These are phyloP conservation scores for Scrobipalpa atriplicella DNA, from an alignment of 2,888 invertebrate genomes.

Conservation along the genomic window DNA sequence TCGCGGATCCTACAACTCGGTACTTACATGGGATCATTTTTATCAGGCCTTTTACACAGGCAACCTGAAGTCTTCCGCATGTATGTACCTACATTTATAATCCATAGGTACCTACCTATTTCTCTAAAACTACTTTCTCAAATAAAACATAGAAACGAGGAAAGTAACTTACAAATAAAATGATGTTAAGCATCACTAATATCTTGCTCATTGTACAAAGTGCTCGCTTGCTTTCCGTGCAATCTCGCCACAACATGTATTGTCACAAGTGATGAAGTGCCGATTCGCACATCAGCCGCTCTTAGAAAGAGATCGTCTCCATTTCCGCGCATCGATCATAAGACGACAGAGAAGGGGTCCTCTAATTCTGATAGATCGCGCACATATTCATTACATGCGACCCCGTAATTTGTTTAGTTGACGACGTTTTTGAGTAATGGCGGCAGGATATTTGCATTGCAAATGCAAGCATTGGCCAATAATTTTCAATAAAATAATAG, in stretches of 20 bases:
- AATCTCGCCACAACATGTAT: slow-evolving; percentile 28
- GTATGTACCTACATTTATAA: no score
- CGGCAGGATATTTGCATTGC: background rate
- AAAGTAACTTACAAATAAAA: no score
- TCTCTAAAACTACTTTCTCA: no score
- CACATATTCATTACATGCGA: slow-evolving; percentile 70
- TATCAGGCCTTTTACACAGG: no score
- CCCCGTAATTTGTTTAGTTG: slow-evolving; percentile 55
- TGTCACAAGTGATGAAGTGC: slow-evolving; percentile 53
- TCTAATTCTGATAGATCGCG: slow-evolving; percentile 79
- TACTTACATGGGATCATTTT: no score
- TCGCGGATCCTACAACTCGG: no score
- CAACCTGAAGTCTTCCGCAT: no score
- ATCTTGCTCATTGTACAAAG: background rate
- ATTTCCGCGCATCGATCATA: slow-evolving; percentile 81
- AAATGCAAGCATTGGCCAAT: no score
- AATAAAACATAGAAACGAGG: no score
- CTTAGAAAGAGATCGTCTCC: slow-evolving; percentile 79
- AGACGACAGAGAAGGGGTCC: slow-evolving; percentile 73
- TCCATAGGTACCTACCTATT: no score
- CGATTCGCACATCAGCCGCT: slow-evolving; percentile 64
- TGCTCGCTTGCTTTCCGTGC: slow-evolving; percentile 18
- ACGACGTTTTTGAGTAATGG: background rate
- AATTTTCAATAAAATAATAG: no score
- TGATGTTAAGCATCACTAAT: no score